Evolutionary conservation across 1,140 invertebrate genomes (phyloP).

Genomic region (Drosophila triauraria): DNA sequence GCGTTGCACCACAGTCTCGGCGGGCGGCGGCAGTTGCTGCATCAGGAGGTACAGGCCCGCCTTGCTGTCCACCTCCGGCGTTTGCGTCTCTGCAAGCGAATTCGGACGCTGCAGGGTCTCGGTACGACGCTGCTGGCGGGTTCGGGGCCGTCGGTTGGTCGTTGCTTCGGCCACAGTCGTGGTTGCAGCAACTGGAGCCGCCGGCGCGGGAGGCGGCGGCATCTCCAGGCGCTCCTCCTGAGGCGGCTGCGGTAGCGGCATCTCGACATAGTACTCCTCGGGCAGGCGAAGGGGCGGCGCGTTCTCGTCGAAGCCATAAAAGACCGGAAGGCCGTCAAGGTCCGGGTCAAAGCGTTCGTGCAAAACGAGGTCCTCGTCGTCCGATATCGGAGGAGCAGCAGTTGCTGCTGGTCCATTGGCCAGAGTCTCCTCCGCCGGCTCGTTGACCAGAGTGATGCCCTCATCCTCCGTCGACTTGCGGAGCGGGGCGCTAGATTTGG

Average conservation of each 20-base stretch:
- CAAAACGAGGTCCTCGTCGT: conserved; percentile 32
- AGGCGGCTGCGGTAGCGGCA: conserved; percentile 21
- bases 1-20: background rate
- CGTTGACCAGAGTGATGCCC: conserved; percentile 2
- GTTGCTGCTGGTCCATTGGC: background rate
- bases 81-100: background rate
- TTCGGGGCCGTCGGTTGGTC: conserved; percentile 28
- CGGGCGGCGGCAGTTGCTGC: conserved; percentile 56
- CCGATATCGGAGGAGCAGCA: background rate
- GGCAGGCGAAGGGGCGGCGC: conserved; percentile 30
- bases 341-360: conserved; percentile 30
- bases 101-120: conserved; percentile 11
- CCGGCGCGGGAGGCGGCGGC: conserved; percentile 19
- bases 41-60: conserved; percentile 42
- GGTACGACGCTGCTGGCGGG: conserved; percentile 56
- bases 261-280: conserved; percentile 33
- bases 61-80: conserved; percentile 47
- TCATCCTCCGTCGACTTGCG: conserved; percentile 12
- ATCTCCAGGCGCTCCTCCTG: background rate
- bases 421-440: conserved; percentile 1
- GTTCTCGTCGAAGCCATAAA: conserved; percentile 60
- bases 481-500: background rate
- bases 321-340: conserved; percentile 32
- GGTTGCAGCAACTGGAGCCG: background rate
- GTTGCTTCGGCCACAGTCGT: background rate